Conservation (phyloP, 2,113 vertebrate species). For the Telmatochromis bifrenatus region DNA sequence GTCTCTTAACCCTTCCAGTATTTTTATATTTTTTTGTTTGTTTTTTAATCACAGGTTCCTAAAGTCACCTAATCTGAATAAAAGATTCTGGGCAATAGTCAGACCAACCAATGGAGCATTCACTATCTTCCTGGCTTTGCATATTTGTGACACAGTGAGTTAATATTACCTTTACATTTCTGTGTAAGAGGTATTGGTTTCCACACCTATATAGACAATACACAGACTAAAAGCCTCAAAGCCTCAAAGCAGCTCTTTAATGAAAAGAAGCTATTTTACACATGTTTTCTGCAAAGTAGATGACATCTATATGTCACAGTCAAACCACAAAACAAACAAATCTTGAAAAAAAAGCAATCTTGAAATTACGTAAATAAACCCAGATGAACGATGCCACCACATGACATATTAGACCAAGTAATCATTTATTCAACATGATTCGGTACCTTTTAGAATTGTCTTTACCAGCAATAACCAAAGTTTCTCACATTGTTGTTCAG, state of each 20-base stretch:
- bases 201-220: not conserved
- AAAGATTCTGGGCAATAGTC: slow-evolving; percentile 70
- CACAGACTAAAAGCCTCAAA: not conserved
- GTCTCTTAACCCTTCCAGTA: not conserved
- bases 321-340: not conserved
- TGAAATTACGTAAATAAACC: not conserved
- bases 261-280: not conserved
- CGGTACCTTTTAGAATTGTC: not conserved
- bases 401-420: not conserved
- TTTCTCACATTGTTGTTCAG: not conserved
- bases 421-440: not conserved
- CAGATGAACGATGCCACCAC: not conserved
- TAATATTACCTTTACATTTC: not conserved
- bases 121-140: slow-evolving; percentile 81
- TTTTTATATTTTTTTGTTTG: not conserved
- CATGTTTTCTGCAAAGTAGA: not conserved
- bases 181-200: not conserved
- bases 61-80: slow-evolving; percentile 61
- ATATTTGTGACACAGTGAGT: slow-evolving; percentile 82
- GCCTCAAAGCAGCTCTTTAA: not conserved
- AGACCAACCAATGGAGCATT: slow-evolving; percentile 85
- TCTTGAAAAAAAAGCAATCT: not conserved
- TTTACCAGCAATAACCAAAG: not conserved
- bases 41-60: slow-evolving; percentile 72
- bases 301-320: not conserved